Base-by-base conservation (phyloP, 2,797 vertebrate species). In the Sebastes nivosus region DNA sequence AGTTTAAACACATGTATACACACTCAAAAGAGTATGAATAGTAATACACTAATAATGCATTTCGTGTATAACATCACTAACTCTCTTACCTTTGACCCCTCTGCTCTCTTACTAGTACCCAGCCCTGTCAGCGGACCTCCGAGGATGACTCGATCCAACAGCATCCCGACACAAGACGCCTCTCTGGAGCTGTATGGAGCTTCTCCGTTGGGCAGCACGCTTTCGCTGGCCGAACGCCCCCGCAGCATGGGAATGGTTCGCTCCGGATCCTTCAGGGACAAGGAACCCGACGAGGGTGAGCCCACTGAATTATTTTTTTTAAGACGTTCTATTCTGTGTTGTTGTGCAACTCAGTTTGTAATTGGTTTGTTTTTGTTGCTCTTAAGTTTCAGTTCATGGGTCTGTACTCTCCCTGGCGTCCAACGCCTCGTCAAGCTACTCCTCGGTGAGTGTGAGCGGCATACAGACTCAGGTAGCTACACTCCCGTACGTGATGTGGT, bases 141-240 rank as follows among this genome's bases (percentile, higher is more conserved):
- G 0, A 96, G 97, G 89, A 99, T 99, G 96, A 98, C 96, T 84
- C 97, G 98, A 71, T 99, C 98, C 93, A 99, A 98, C 96, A 99
- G 98, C 96, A 99, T 99, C 93, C 98, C 98, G 38, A 96, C 97
- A 70, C 98, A 98, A 3, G 98, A 99, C 61, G 95, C 97, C 80
- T 96, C 97, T 68, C 95, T 98, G 84, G 98, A 99, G 91, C 96
- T 98, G 81, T 98, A 97, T 76, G 95, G 95, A 59, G 95, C 95
- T 1, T 97, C 97, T 61, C 97, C 97, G 13, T 94, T 97, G 93
- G 98, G 98, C 89, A 99, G 98, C 96, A 98, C 97, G 2, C 90
- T 99, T 82, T 99, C 98, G 8, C 94, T 99, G 94, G 97, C 96
- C 0, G 98, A 99, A 76, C 96, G 98, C 71, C 95, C 98, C 86